Conservation (phyloP, 2,797 vertebrate genomes). For the Pangasius mekongensis region DNA sequence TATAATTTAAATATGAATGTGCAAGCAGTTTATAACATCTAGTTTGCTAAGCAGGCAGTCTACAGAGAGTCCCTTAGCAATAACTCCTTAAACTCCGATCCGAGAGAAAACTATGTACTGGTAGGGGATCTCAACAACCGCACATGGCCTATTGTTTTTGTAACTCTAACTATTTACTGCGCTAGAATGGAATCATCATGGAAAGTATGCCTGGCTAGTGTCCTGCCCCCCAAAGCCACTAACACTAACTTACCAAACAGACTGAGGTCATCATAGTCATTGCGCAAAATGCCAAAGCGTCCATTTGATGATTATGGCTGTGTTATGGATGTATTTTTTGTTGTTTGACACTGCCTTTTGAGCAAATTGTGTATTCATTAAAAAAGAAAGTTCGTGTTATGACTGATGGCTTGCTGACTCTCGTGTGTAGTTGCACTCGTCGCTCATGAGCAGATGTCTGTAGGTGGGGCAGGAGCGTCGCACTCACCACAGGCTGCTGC, state of each 20-base stretch:
- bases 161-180: neutral
- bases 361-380: neutral
- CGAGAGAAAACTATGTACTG: neutral
- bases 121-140: neutral
- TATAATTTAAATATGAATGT: neutral
- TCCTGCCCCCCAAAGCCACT: neutral
- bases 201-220: neutral
- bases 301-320: neutral
- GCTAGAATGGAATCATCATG: neutral
- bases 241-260: neutral
- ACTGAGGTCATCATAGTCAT: neutral
- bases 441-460: neutral
- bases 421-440: neutral
- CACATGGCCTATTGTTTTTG: neutral
- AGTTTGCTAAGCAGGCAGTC: neutral
- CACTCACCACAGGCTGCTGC: slow-evolving; percentile 83
- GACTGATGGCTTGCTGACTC: neutral
- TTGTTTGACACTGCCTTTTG: neutral
- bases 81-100: neutral
- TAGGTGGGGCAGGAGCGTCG: neutral
- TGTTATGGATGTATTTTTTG: neutral
- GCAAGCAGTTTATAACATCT: neutral
- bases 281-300: neutral
- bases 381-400: neutral
- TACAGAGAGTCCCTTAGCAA: neutral